Evolutionary conservation across 2,797 vertebrate species (phyloP), one percentile per base, ranked within the genome.

Genomic region (Pitangus sulphuratus): DNA sequence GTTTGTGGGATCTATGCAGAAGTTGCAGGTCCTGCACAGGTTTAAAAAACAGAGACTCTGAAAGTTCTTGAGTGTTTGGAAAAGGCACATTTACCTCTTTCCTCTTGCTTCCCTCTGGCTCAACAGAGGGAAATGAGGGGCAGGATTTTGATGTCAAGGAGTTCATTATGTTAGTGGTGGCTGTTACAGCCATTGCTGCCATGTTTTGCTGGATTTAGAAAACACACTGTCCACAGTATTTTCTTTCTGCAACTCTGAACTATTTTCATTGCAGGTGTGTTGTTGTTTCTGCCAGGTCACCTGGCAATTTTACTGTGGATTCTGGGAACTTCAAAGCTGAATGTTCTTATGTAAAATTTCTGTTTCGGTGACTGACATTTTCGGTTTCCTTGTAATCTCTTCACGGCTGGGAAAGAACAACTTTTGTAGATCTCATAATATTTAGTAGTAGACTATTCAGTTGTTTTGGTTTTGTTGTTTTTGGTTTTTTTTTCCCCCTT

Each of bases 251-350:
- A 78, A 1, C 54, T 91, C 45, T 81, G 80, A 81, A 58, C n/a
- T 86, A 5, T 82, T 91, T 87, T 75, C 83, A 33, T 80, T 87
- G 80, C 90, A 95, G 94, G 93, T 96, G 88, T 95, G 83, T 78
- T 87, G 85, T 62, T 94, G 74, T 90, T 91, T 89, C 86, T 95
- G 86, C 80, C 93, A 97, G 91, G 74, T 95, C 87, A 97, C 94
- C 86, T 94, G 88, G 90, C 86, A 95, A 77, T 86, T 82, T 74
- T 77, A 76, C 40, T 79, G 48, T 77, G 82, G 66, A 71, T 92
- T 93, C 75, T 89, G 83, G 62, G 70, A 91, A 94, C 94, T 91
- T 94, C 90, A 96, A 96, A 95, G 90, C 61, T 87, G 12, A 88
- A 91, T 33, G 33, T 82, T 88, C 65, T 58, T 39, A 62, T 35